Conservation (phyloP, 1,140 invertebrate species). For the Meloidogyne hapla region DNA sequence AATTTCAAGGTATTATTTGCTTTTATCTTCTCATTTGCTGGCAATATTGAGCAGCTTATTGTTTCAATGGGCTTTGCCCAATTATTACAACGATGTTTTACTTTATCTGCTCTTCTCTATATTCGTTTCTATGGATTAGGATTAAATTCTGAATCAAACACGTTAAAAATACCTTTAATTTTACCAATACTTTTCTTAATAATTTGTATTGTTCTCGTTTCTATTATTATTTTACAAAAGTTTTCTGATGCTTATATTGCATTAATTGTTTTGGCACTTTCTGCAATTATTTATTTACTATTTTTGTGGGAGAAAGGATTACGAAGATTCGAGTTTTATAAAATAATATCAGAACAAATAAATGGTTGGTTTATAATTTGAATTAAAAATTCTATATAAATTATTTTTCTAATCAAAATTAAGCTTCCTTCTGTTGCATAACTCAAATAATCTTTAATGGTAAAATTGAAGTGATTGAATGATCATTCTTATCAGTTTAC, state of each 20-base stretch:
- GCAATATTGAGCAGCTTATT: slow-evolving; percentile 42
- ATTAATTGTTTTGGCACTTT: slow-evolving; percentile 19
- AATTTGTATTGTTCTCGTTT: slow-evolving; percentile 28
- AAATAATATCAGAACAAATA: not conserved
- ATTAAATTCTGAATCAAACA: not conserved
- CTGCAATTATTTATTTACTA: slow-evolving; percentile 16
- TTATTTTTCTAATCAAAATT: too few relatives aligned
- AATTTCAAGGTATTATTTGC: slow-evolving; percentile 36
- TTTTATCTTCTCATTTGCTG: slow-evolving; percentile 43
- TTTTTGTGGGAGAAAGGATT: slow-evolving; percentile 22
- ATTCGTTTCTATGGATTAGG: slow-evolving; percentile 38
- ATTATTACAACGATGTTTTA: slow-evolving; percentile 45
- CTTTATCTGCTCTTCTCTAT: slow-evolving; percentile 44
- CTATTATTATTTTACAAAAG: slow-evolving; percentile 28
- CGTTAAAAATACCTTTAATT: not conserved
- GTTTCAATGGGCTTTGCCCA: slow-evolving; percentile 43
- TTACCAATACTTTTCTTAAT: slow-evolving; percentile 46
- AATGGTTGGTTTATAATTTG: slow-evolving; percentile 18
- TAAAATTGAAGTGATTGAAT: slow-evolving; percentile 12
- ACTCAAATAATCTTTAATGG: slow-evolving; percentile 36
- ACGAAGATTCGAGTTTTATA: slow-evolving; percentile 18
- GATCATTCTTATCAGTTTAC: not conserved
- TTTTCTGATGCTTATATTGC: slow-evolving; percentile 36
- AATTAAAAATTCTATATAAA: too few relatives aligned
- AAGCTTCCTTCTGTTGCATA: not conserved